Percentiles rank a stretch among this genome's conserved stretches.
Evolutionary conservation across 37 sponge, comb jelly and placozoan species (phyloP).

Genomic region (Spongilla lacustris): DNA sequence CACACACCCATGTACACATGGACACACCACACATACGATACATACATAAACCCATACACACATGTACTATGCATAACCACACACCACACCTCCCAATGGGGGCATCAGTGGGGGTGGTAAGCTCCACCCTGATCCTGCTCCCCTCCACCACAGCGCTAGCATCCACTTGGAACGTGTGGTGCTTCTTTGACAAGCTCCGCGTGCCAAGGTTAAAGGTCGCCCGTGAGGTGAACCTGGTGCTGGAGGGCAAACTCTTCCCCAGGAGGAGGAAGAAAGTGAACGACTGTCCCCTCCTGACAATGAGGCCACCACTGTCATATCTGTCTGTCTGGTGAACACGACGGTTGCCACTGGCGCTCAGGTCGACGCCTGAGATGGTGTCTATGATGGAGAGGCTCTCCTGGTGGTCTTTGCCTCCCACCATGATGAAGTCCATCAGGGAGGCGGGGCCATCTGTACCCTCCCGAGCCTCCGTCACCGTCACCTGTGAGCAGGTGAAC

Average conservation of each 20-base stretch:
- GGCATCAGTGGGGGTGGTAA: constrained; percentile 38
- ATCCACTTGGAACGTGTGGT: constrained; percentile 17
- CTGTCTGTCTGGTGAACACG: constrained; percentile 29
- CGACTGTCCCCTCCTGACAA: constrained; percentile 58
- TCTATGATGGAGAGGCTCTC: not conserved
- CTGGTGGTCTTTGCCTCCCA: not conserved
- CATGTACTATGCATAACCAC: not conserved
- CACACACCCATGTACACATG: not conserved
- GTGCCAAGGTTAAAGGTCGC: not conserved
- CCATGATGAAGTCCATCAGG: not conserved
- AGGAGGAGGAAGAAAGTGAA: constrained; percentile 41
- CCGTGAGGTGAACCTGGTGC: not conserved
- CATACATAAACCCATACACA: constrained; percentile 8
- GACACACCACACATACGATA: not conserved
- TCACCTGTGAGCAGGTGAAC: not conserved
- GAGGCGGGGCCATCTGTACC: not conserved
- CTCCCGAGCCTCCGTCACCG: not conserved
- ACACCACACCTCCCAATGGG: constrained; percentile 31
- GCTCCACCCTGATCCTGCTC: constrained; percentile 21
- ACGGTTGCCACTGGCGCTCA: constrained; percentile 15
- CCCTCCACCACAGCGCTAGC: constrained; percentile 11
- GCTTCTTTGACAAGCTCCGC: constrained; percentile 3
- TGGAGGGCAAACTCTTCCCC: constrained; percentile 23
- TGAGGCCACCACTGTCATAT: constrained; percentile 35
- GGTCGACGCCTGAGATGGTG: not conserved